These are phyloP conservation scores for Cinclus mexicanus DNA, from an alignment of 2,113 vertebrate genomes.

Conservation along the genomic window DNA sequence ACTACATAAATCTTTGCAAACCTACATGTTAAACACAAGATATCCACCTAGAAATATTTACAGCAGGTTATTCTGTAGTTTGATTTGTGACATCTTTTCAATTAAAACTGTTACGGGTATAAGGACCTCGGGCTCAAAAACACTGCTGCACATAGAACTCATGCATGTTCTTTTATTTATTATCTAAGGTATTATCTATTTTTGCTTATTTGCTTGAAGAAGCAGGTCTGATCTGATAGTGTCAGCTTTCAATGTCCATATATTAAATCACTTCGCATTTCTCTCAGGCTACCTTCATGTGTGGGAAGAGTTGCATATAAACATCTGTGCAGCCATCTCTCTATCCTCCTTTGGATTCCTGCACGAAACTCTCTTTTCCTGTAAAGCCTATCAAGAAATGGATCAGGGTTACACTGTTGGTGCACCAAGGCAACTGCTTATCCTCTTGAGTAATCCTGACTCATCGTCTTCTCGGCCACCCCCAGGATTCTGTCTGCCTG, in stretches of 20 bases:
- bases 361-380: neutral
- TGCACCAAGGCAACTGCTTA: neutral
- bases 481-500: neutral
- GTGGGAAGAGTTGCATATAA: slow-evolving; percentile 29
- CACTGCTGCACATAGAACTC: neutral
- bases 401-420: neutral
- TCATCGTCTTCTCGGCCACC: neutral
- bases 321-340: neutral
- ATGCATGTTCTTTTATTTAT: neutral
- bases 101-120: neutral
- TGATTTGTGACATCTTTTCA: neutral
- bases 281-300: neutral
- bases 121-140: neutral
- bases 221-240: neutral
- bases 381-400: neutral
- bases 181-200: neutral
- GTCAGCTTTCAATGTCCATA: neutral
- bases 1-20: neutral
- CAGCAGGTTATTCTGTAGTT: neutral
- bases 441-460: slow-evolving; percentile 23
- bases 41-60: neutral
- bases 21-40: neutral
- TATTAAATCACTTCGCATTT: neutral
- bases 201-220: neutral
- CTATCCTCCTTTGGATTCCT: neutral